Percentiles rank a stretch among this genome's conserved stretches.
phyloP scores from a whole-genome alignment of 2,113 vertebrate species.

The Pipa parva region DNA sequence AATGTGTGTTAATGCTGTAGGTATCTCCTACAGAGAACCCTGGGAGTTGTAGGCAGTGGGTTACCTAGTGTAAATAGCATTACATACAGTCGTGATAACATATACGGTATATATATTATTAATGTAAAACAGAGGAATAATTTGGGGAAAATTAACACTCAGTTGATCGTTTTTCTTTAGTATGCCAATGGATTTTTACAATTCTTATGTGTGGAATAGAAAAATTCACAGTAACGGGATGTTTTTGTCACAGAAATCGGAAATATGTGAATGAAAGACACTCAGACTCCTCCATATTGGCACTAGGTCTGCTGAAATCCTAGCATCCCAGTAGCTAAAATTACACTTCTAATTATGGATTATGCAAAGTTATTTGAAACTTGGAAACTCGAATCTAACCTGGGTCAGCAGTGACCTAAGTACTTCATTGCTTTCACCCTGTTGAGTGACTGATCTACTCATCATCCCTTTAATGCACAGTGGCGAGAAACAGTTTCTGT shows the following conservation, averaged over 20 bases:
- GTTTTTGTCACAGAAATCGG: not conserved
- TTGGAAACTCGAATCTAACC: conserved; percentile 19
- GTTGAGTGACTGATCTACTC: conserved; percentile 33
- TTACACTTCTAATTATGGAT: conserved; percentile 36
- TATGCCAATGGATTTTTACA: no score
- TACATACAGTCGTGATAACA: no score
- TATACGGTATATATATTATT: no score
- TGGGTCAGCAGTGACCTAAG: conserved; percentile 29
- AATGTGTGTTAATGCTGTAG: no score
- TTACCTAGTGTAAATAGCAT: no score
- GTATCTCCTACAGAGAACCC: no score
- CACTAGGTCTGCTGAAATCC: conserved; percentile 10
- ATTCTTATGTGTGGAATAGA: no score
- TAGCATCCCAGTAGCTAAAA: conserved; percentile 24
- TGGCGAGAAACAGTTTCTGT: conserved; percentile 17
- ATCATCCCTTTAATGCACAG: conserved; percentile 8
- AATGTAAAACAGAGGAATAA: no score
- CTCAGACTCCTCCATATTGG: not conserved
- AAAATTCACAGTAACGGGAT: not conserved
- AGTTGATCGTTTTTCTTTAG: no score
- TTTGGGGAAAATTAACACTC: no score
- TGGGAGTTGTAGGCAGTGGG: no score
- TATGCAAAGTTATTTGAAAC: conserved; percentile 33
- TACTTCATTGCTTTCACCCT: conserved; percentile 10
- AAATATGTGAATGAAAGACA: not conserved